Evolutionary conservation across 2,797 vertebrate genomes (phyloP).

Genomic region (Lacerta viridis): DNA sequence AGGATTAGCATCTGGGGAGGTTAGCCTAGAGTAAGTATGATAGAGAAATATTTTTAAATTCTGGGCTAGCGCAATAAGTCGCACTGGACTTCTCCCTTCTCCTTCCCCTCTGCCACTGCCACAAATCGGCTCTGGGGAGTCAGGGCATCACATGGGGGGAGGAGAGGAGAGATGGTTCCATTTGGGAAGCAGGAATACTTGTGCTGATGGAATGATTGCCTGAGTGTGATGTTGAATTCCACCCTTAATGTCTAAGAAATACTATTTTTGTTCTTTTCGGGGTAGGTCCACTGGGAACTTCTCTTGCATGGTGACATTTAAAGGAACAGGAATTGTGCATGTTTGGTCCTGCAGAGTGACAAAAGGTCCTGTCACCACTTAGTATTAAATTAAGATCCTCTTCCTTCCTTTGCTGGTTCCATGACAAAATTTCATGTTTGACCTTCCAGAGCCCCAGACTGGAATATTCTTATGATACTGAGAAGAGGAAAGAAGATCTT

Average conservation of each 20-base stretch:
- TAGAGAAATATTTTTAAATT: neutral
- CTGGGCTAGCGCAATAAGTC: neutral
- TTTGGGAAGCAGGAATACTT: too few species aligned
- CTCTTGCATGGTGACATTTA: neutral
- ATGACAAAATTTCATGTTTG: neutral
- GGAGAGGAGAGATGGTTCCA: too few species aligned
- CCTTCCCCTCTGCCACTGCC: too few species aligned
- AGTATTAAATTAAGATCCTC: neutral
- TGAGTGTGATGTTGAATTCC: too few species aligned
- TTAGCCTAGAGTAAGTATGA: slow-evolving; percentile 12
- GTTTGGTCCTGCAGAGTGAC: neutral
- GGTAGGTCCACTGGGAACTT: neutral
- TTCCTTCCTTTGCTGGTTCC: neutral
- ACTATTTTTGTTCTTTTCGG: neutral
- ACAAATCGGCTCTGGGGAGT: neutral
- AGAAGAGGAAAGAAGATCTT: neutral
- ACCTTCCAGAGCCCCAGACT: neutral
- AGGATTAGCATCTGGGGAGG: slow-evolving; percentile 15
- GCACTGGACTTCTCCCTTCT: too few species aligned
- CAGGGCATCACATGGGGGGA: too few species aligned
- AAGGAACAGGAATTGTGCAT: neutral
- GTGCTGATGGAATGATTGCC: too few species aligned
- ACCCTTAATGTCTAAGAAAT: neutral
- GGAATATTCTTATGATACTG: neutral
- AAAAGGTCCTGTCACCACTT: neutral